Percentiles rank a stretch among this genome's conserved stretches.
These are phyloP conservation scores for Vicugna pacos DNA, from an alignment of 2,113 vertebrate genomes.

Conservation along the genomic window DNA sequence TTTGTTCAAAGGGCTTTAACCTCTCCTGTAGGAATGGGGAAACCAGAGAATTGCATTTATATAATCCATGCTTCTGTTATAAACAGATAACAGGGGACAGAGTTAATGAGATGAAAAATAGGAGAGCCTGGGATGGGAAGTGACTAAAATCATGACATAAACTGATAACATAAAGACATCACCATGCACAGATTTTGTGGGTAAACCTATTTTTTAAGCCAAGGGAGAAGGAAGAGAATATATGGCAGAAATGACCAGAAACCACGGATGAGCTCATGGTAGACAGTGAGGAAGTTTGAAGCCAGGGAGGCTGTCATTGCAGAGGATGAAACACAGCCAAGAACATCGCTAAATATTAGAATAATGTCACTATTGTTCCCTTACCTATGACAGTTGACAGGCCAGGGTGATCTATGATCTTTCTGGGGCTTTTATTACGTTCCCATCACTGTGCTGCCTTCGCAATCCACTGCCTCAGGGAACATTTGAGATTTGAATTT, in stretches of 20 bases:
- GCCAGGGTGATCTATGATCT: slow-evolving; percentile 60
- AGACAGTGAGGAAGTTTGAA: neutral
- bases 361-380: slow-evolving; percentile 54
- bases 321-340: neutral
- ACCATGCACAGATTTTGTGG: neutral
- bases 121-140: neutral
- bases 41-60: neutral
- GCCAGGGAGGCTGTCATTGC: neutral
- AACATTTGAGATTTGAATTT: slow-evolving; percentile 69
- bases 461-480: slow-evolving; percentile 12
- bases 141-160: neutral
- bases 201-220: neutral
- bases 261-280: neutral
- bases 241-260: neutral
- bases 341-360: slow-evolving; percentile 44
- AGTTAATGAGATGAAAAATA: neutral
- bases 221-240: neutral
- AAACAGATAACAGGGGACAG: neutral
- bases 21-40: neutral
- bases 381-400: slow-evolving; percentile 43
- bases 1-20: neutral
- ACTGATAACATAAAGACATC: neutral
- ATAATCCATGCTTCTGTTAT: neutral
- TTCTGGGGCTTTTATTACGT: slow-evolving; percentile 69
- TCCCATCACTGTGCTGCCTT: slow-evolving; percentile 53